A percentile compares a stretch with the other conserved stretches of the same genome.
phyloP scores from a whole-genome alignment of 2,888 invertebrate species.

The Anaspis maculata region DNA sequence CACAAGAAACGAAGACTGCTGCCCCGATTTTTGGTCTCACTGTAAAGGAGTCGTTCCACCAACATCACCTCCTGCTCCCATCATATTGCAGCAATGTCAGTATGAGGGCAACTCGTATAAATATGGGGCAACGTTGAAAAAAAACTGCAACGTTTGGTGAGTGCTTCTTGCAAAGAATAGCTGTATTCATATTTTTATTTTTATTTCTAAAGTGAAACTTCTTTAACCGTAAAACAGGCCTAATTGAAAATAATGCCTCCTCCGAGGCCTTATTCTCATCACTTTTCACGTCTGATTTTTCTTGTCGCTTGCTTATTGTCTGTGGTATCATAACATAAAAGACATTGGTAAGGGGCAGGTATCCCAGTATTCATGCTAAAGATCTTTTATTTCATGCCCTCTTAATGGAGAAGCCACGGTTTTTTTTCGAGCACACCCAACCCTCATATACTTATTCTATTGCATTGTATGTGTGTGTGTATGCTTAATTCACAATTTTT shows the following conservation, averaged over 20 bases:
- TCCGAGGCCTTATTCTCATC: too few relatives aligned
- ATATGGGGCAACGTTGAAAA: constrained; percentile 46
- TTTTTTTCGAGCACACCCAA: too few relatives aligned
- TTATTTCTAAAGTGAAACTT: too few relatives aligned
- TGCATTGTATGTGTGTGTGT: too few relatives aligned
- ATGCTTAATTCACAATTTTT: constrained; percentile 3
- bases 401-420: too few relatives aligned
- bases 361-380: background rate
- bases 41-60: constrained; percentile 50
- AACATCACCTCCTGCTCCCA: background rate
- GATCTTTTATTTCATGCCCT: too few relatives aligned
- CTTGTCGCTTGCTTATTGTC: background rate
- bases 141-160: constrained; percentile 73
- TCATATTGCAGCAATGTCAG: constrained; percentile 41
- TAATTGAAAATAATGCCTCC: too few relatives aligned
- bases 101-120: constrained; percentile 44
- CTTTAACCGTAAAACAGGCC: too few relatives aligned
- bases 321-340: too few relatives aligned
- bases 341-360: background rate
- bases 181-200: too few relatives aligned
- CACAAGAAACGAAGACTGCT: constrained; percentile 71
- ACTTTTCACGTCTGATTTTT: too few relatives aligned
- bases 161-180: constrained; percentile 24
- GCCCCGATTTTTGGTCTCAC: constrained; percentile 77
- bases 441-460: too few relatives aligned